Base-by-base conservation (phyloP, 2,888 invertebrate genomes). In the Drosophila lutescens region DNA sequence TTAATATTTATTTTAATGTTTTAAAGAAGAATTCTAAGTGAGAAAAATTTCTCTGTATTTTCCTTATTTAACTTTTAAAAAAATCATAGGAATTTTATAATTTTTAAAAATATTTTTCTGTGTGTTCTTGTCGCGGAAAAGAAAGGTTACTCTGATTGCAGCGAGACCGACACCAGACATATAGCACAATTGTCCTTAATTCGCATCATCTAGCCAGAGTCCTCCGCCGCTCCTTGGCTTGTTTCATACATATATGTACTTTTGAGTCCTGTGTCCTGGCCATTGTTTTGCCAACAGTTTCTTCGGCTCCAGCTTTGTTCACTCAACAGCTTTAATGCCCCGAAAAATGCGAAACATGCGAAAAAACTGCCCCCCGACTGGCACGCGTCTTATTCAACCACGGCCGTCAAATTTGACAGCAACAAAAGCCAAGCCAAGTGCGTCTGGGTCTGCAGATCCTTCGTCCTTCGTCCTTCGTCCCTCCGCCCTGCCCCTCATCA, bases 401-500 rank as follows among this genome's bases (percentile, higher is more conserved):
- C 81, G 89, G 87, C 85, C 90, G 84, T 90, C 90, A 90, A 90
- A 80, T 89, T 90, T 90, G 90, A 90, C 90, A 90, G 87, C 83
- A 63, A 70, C 77, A 69, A 66, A 74, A 46, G 47, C 34, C 49
- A 20, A 43, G 36, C 68, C 72, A 71, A 63, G 73, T 61, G 61
- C 23, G 72, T 61, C 70, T 56, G 71, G 55, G 12, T 51, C 44
- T 34, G 38, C 26, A 8, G 34, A 15, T 36, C 34, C 40, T 10
- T 2, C 5, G 34, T 32, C 20, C 51, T 23, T 3, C 44, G 20
- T 20, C 23, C 46, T 8, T 1, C 44, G 2, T n/a, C n/a, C 17
- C 38, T 26, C 13, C 10, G 32, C 50, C 30, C 67, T 55, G 38
- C 41, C 17, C n/a, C 17, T n/a, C 40, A 12, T 40, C 51, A 8